These are phyloP conservation scores for Neoaliturus tenellus DNA, from an alignment of 2,888 invertebrate species.

Conservation along the genomic window DNA sequence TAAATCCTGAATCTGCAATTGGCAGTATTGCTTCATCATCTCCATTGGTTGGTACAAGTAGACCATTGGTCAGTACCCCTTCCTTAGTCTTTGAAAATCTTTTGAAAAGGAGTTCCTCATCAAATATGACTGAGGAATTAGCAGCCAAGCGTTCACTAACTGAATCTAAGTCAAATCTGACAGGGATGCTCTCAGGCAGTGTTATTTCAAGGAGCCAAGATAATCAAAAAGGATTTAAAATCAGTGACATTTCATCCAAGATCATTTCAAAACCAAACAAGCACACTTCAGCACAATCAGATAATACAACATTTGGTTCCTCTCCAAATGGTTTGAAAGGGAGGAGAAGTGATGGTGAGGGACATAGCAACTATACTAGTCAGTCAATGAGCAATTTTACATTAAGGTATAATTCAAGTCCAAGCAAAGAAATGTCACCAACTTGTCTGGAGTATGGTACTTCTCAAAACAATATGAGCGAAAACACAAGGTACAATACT, in stretches of 20 bases:
- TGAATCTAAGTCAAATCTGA: neutral
- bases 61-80: neutral
- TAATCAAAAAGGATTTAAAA: neutral
- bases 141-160: neutral
- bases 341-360: neutral
- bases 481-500: neutral
- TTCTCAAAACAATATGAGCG: neutral
- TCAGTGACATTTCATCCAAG: neutral
- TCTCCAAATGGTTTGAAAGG: neutral
- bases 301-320: neutral
- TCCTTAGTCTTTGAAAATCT: neutral
- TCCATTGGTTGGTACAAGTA: neutral
- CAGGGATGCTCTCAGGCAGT: neutral
- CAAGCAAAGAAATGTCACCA: neutral
- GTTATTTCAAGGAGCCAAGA: neutral
- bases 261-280: neutral
- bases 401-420: neutral
- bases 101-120: neutral
- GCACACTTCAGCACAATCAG: neutral
- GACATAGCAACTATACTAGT: neutral
- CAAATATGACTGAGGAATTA: neutral
- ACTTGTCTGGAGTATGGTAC: neutral
- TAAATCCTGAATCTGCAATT: no score
- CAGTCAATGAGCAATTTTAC: neutral
- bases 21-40: neutral